These are phyloP conservation scores for Excalfactoria chinensis DNA, from an alignment of 2,113 vertebrate genomes.

Conservation along the genomic window DNA sequence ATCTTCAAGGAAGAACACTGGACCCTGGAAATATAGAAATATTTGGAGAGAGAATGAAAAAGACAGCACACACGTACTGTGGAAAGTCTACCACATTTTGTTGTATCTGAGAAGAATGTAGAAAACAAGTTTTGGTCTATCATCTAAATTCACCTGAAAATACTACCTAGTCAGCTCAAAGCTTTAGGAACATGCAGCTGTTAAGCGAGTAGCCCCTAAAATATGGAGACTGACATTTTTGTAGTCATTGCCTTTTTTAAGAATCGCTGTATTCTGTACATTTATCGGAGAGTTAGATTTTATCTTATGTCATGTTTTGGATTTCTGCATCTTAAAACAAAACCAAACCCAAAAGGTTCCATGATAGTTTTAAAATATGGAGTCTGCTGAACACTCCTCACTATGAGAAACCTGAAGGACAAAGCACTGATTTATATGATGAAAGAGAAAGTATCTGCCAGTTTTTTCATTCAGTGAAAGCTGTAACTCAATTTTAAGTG, in stretches of 20 bases:
- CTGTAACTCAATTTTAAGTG: neutral
- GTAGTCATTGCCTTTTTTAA: neutral
- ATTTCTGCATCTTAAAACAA: neutral
- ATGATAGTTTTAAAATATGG: neutral
- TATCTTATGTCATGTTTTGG: neutral
- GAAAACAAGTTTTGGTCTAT: neutral
- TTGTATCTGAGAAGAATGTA: neutral
- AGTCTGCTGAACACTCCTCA: neutral
- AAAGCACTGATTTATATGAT: neutral
- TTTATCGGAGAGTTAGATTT: neutral
- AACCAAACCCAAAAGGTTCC: neutral
- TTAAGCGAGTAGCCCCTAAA: neutral
- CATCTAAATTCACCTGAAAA: neutral
- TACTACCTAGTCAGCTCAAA: neutral
- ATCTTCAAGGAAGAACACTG: slow-evolving; percentile 94
- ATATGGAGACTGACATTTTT: neutral
- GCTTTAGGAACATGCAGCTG: neutral
- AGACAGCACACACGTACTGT: neutral
- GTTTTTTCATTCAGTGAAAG: neutral
- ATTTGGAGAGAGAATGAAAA: neutral
- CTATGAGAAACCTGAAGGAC: neutral
- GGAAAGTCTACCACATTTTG: neutral
- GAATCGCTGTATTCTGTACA: neutral
- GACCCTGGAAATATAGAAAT: slow-evolving; percentile 81
- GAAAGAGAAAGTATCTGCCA: neutral